These are phyloP conservation scores for Hydractinia symbiolongicarpus DNA, from an alignment of 30 jellyfish, hydroid and myxozoan genomes.

Conservation along the genomic window DNA sequence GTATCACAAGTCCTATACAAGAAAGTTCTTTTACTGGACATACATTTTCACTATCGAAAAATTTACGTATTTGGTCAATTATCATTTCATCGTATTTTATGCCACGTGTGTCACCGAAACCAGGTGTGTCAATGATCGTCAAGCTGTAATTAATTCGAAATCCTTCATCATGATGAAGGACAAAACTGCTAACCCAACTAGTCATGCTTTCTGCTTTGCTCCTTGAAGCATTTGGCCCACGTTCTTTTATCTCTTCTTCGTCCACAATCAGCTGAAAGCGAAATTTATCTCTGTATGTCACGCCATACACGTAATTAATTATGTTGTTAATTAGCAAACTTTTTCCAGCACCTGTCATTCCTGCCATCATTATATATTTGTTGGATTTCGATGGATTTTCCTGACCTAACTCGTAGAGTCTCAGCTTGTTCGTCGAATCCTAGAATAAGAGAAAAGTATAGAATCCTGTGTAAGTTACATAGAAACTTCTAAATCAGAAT, in stretches of 20 bases:
- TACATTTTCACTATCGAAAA: background rate
- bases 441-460: background rate
- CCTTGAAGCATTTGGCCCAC: background rate
- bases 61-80: background rate
- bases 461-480: background rate
- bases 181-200: conserved; percentile 22
- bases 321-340: background rate
- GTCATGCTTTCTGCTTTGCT: conserved; percentile 20
- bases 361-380: background rate
- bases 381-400: background rate
- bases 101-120: conserved; percentile 18
- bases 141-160: background rate
- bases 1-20: background rate
- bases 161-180: conserved; percentile 6
- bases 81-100: conserved; percentile 1
- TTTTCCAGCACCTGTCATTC: conserved; percentile 17
- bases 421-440: background rate
- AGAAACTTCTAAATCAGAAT: no score
- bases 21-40: conserved; percentile 10
- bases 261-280: conserved; percentile 10
- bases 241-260: conserved; percentile 2
- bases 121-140: conserved; percentile 16
- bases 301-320: conserved; percentile 11
- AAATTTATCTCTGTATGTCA: background rate
- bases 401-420: background rate